These are phyloP conservation scores for Cydia splendana DNA, from an alignment of 1,140 invertebrate genomes.

Conservation along the genomic window DNA sequence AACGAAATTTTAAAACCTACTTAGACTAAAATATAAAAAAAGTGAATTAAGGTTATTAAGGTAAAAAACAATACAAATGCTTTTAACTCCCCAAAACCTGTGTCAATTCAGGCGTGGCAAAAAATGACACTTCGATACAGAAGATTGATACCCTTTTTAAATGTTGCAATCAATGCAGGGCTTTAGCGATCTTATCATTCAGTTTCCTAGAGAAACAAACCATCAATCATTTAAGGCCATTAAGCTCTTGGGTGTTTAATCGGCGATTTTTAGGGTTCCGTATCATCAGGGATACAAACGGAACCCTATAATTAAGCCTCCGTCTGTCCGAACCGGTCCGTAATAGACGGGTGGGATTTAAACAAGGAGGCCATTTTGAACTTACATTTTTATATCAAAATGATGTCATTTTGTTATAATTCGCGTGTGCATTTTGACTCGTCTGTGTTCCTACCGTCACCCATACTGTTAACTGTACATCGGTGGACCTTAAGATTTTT, in stretches of 20 bases:
- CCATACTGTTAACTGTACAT: no score
- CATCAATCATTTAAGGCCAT: constrained; percentile 22
- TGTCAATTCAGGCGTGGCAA: neutral
- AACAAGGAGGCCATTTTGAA: no score
- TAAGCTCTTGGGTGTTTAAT: constrained; percentile 25
- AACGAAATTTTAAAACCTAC: no score
- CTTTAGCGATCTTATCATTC: constrained; percentile 16
- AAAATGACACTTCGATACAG: constrained; percentile 8
- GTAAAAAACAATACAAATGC: neutral
- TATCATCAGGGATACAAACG: neutral
- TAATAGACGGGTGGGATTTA: no score
- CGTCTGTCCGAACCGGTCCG: no score
- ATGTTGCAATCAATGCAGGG: constrained; percentile 15
- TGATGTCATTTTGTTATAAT: no score
- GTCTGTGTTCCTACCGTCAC: no score
- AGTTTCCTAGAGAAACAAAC: constrained; percentile 24
- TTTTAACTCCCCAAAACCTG: neutral
- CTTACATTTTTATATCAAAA: no score
- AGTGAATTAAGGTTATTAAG: neutral
- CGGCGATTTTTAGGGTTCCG: neutral
- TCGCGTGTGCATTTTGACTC: no score
- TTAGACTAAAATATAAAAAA: no score
- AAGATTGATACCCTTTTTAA: constrained; percentile 26
- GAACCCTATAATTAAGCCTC: no score
- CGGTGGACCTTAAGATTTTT: no score